These are phyloP conservation scores for Myxocyprinus asiaticus DNA, from an alignment of 2,113 vertebrate genomes.

Conservation along the genomic window DNA sequence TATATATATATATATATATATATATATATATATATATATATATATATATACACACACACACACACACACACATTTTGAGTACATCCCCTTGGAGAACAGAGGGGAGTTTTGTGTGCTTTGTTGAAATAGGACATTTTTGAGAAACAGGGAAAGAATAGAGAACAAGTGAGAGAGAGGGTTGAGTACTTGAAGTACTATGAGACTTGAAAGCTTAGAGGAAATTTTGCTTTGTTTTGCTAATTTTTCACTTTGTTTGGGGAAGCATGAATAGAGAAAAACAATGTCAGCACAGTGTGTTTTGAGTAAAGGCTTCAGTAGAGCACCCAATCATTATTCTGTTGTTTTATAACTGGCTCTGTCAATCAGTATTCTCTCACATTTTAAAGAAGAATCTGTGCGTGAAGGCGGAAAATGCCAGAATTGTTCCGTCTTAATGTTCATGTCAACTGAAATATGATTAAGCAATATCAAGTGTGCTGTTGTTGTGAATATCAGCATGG, in stretches of 20 bases:
- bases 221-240: slow-evolving; percentile 1
- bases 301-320: not conserved
- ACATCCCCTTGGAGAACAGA: not conserved
- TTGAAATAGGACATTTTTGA: slow-evolving; percentile 1
- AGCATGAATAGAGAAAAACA: no score
- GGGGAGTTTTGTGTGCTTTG: not conserved
- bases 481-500: no score
- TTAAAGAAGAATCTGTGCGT: not conserved
- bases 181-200: no score
- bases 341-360: not conserved
- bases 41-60: no score
- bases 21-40: no score
- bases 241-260: not conserved
- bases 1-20: no score
- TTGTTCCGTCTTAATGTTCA: no score
- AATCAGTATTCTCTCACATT: no score
- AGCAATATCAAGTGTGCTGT: no score
- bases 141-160: not conserved
- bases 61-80: no score
- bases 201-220: no score
- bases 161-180: not conserved
- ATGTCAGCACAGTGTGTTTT: not conserved
- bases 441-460: not conserved
- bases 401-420: no score
- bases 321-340: not conserved